Evolutionary conservation across 2,113 vertebrate species (phyloP).

Genomic region (Rutilus rutilus): DNA sequence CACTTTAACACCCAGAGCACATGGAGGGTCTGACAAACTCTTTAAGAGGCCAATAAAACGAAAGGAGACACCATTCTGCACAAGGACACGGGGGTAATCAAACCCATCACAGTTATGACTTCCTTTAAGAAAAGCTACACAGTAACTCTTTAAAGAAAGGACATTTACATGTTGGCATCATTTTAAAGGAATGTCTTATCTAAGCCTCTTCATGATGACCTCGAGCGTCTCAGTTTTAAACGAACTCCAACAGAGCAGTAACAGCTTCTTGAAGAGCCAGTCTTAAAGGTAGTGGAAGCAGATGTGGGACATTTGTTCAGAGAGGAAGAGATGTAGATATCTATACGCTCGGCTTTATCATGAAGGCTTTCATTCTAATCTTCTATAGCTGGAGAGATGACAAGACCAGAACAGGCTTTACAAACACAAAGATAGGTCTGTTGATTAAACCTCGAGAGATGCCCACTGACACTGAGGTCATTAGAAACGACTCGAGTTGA

Average conservation of each 20-base stretch:
- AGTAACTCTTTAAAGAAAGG: slow-evolving; percentile 46
- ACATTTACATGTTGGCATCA: slow-evolving; percentile 21
- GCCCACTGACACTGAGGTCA: background rate
- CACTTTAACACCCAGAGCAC: slow-evolving; percentile 35
- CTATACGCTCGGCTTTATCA: slow-evolving; percentile 51
- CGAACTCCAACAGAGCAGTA: slow-evolving; percentile 37
- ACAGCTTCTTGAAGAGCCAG: slow-evolving; percentile 32
- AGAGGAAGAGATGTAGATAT: slow-evolving; percentile 62
- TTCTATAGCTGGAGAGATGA: slow-evolving; percentile 55
- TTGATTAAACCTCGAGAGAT: slow-evolving; percentile 44
- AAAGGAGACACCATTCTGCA: slow-evolving; percentile 47
- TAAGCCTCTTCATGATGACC: slow-evolving; percentile 43
- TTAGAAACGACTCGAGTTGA: background rate
- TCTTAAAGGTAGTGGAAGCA: slow-evolving; percentile 54
- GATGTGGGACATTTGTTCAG: slow-evolving; percentile 65
- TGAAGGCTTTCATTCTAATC: slow-evolving; percentile 68
- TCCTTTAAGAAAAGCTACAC: slow-evolving; percentile 19
- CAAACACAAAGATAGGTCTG: slow-evolving; percentile 52
- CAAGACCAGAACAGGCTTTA: slow-evolving; percentile 47
- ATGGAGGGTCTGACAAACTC: slow-evolving; percentile 33
- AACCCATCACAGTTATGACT: slow-evolving; percentile 23
- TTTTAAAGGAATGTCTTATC: slow-evolving; percentile 45
- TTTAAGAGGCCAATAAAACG: slow-evolving; percentile 50
- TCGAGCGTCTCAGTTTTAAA: slow-evolving; percentile 37
- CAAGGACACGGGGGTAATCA: slow-evolving; percentile 46